phyloP scores from a whole-genome alignment of 2,888 invertebrate genomes.

The Miltochrista miniata region DNA sequence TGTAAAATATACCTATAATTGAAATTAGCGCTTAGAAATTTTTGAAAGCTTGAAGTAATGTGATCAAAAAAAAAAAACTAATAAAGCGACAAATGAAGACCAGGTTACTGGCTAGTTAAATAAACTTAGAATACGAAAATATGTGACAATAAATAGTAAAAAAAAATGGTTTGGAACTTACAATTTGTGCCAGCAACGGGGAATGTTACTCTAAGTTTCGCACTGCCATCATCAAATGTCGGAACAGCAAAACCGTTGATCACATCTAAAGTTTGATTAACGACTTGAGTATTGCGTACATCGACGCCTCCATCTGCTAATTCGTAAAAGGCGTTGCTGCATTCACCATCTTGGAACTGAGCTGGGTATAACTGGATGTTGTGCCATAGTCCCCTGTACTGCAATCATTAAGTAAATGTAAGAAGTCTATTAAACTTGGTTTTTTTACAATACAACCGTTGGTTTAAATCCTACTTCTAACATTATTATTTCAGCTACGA shows the following conservation, averaged over 20 bases:
- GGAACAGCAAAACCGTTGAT: constrained; percentile 78
- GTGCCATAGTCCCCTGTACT: constrained; percentile 67
- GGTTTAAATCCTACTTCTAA: no score
- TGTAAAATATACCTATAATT: no score
- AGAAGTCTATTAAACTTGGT: neutral
- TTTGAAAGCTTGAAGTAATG: no score
- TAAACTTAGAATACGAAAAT: no score
- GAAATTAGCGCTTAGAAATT: no score
- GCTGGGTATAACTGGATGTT: constrained; percentile 62
- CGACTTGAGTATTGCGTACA: constrained; percentile 63
- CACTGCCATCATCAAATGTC: constrained; percentile 62
- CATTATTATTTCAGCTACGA: no score
- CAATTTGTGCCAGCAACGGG: constrained; percentile 75
- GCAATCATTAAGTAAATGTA: constrained; percentile 15
- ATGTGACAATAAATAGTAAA: no score
- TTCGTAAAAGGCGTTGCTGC: constrained; percentile 59
- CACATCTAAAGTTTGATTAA: constrained; percentile 71
- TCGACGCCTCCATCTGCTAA: constrained; percentile 46
- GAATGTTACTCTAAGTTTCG: constrained; percentile 82
- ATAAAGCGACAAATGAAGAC: no score
- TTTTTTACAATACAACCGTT: no score
- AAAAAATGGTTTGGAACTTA: constrained; percentile 43
- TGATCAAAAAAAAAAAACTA: no score
- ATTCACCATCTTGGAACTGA: constrained; percentile 54
- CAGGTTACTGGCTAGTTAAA: no score